Base-by-base conservation (phyloP, 2,797 vertebrate genomes). In the Macropodus opercularis region DNA sequence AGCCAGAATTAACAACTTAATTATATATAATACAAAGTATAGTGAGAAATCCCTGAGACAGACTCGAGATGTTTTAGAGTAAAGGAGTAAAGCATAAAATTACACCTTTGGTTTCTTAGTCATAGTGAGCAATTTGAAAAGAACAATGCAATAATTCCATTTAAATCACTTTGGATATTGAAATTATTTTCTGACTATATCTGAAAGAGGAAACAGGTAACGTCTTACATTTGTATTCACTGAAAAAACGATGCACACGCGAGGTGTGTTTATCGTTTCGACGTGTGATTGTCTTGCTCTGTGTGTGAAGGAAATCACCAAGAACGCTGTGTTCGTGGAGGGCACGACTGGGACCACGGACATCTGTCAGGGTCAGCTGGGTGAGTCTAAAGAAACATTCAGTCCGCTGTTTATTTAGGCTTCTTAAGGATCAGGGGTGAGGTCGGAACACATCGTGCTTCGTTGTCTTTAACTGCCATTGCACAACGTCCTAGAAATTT, bases 291-390 rank as follows among this genome's bases (percentile, higher is more conserved):
- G n/a, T n/a, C n/a, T 48, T 21, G 6, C 18, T 64, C 14, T 13
- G 3, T 57, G 23, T 72, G 46, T 81, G 34, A 48, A 93, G 93
- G 90, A 93, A 60, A 93, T 94, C 77, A 85, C 69, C 44, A 36
- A 65, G 6, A 84, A 90, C 3, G 91, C 92, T 7, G 84, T 90
- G 58, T 94, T 94, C 72, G 91, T 94, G 39, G 91, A 93, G 70
- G 92, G 80, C 39, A 92, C 90, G 0, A 92, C 66, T 19, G 88
- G 89, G 51, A 93, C 92, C 63, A 93, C 90, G 1, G 93, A 94
- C 63, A 93, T 94, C 72, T 93, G 93, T 60, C 93, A 94, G 78
- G 93, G 93, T 38, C 92, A 93, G 59, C 90, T 94, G 52, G 93
- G 93, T 94, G 69, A 93, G 91, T 85, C 23, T 24, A 34, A 61